A percentile compares a stretch with the other conserved stretches of the same genome.
phyloP scores from a whole-genome alignment of 2,113 vertebrate species.

The Aythya baeri region DNA sequence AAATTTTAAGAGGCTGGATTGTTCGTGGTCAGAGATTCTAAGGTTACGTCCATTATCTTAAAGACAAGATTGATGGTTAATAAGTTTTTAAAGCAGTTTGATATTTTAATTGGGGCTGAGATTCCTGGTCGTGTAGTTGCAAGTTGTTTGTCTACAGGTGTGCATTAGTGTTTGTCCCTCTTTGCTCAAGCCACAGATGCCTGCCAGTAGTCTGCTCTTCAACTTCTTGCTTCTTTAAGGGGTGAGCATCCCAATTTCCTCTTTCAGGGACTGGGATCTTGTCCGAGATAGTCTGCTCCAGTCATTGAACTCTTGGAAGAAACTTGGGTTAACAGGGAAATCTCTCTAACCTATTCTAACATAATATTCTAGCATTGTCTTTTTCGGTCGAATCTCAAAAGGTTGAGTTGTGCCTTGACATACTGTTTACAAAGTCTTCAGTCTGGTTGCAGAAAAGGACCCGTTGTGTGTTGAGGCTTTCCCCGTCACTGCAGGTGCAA shows the following conservation, averaged over 20 bases:
- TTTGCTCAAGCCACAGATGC: not conserved
- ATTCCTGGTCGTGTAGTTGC: not conserved
- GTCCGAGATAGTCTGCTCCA: not conserved
- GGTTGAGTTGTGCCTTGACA: not conserved
- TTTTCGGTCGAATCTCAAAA: not conserved
- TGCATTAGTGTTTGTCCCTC: not conserved
- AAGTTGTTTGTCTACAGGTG: not conserved
- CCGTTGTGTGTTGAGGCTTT: not conserved
- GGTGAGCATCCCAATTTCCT: not conserved
- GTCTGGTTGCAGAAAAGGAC: not conserved
- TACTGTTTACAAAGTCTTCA: not conserved
- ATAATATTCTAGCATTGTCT: no score
- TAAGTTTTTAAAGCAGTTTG: not conserved
- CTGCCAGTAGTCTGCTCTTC: not conserved
- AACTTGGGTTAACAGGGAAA: not conserved
- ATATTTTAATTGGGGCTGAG: not conserved
- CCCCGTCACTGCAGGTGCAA: not conserved
- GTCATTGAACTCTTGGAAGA: not conserved
- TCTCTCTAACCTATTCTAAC: not conserved
- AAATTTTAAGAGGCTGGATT: not conserved
- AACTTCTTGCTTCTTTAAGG: not conserved
- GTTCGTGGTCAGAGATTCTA: not conserved
- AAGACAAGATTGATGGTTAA: not conserved
- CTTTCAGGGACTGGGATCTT: not conserved
- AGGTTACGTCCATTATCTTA: not conserved